A percentile compares a stretch with the other conserved stretches of the same genome.
Conservation (phyloP, 2,888 invertebrate genomes). For the Diadromus collaris region DNA sequence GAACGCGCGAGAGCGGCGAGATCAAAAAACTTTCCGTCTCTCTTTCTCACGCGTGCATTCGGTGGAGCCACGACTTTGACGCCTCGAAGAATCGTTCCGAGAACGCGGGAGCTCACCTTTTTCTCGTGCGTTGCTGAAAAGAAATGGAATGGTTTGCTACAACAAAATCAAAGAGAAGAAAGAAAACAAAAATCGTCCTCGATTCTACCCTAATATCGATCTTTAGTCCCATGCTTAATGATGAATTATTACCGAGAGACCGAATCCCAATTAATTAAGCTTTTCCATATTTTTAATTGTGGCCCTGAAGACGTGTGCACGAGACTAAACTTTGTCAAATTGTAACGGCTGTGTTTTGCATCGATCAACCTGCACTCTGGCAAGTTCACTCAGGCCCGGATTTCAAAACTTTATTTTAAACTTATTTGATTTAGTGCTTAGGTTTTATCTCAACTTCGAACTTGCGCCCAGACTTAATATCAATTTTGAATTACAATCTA, state of each 20-base stretch:
- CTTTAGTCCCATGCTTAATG: not conserved
- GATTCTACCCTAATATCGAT: not conserved
- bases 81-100: conserved; percentile 62
- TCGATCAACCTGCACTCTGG: no score
- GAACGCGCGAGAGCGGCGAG: conserved; percentile 70
- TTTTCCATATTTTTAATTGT: not conserved
- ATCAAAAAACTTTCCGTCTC: conserved; percentile 66
- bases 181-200: conserved; percentile 13
- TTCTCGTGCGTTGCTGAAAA: conserved; percentile 32
- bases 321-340: no score
- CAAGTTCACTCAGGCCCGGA: no score
- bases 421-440: no score
- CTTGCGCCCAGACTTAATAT: no score
- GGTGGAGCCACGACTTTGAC: conserved; percentile 58
- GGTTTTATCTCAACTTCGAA: no score
- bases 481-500: no score
- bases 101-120: conserved; percentile 54
- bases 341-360: no score
- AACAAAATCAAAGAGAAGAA: not conserved
- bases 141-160: conserved; percentile 23
- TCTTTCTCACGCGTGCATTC: conserved; percentile 53
- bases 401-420: no score
- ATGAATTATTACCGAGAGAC: not conserved
- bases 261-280: not conserved
- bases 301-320: no score